These are phyloP conservation scores for Drosophila rufa DNA, from an alignment of 1,140 invertebrate species.

Conservation along the genomic window DNA sequence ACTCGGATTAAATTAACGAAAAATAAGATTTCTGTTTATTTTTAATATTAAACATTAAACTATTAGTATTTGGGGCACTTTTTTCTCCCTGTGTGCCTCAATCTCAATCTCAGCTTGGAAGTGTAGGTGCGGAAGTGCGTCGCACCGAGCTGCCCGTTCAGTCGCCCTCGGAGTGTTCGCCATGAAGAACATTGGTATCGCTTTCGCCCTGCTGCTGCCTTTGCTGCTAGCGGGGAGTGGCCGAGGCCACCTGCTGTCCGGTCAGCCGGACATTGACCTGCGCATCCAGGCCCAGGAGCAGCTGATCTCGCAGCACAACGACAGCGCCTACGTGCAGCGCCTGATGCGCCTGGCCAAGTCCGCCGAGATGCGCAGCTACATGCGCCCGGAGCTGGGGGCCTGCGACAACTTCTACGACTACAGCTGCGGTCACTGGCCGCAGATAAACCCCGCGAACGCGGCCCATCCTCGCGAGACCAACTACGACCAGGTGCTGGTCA, in stretches of 20 bases:
- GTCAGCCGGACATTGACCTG: constrained; percentile 50
- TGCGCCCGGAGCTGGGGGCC: constrained; percentile 51
- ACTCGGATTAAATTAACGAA: too few species aligned
- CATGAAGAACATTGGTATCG: constrained; percentile 54
- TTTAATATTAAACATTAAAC: background rate
- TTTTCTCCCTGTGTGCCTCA: constrained; percentile 5
- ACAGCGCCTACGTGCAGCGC: constrained; percentile 70
- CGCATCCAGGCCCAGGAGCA: constrained; percentile 61
- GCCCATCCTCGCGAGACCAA: constrained; percentile 62
- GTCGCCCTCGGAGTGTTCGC: constrained; percentile 43
- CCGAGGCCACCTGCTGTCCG: constrained; percentile 50
- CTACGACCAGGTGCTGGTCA: constrained; percentile 54
- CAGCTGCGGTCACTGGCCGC: constrained; percentile 77
- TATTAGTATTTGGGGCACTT: background rate
- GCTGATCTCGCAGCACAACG: constrained; percentile 68
- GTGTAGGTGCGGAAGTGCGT: constrained; percentile 63
- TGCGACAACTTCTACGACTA: constrained; percentile 77
- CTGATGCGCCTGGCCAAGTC: constrained; percentile 75
- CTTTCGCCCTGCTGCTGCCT: constrained; percentile 13
- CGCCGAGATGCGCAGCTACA: constrained; percentile 79
- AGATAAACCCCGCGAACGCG: constrained; percentile 71
- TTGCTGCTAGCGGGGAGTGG: constrained; percentile 4
- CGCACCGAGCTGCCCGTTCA: constrained; percentile 40
- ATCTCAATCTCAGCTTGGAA: constrained; percentile 23
- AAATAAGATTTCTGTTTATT: too few species aligned